Evolutionary conservation across 2,797 vertebrate species (phyloP).

Genomic region (Carapus acus): DNA sequence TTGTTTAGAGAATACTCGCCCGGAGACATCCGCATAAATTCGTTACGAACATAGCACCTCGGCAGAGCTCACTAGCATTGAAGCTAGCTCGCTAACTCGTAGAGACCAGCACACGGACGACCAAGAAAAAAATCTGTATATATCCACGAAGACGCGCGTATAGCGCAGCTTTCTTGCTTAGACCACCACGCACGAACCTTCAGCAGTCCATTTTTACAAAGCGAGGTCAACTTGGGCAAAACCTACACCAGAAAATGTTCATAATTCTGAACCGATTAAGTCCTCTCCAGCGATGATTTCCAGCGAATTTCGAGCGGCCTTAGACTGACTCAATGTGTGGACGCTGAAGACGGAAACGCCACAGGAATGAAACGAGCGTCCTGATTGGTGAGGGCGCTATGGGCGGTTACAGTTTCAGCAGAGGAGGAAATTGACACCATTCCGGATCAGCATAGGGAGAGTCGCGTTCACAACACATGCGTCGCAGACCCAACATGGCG

Average conservation of each 20-base stretch:
- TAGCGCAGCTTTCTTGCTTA: constrained; percentile 49
- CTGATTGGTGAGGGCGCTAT: constrained; percentile 58
- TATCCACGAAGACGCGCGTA: constrained; percentile 57
- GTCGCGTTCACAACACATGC: neutral
- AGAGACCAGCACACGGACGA: constrained; percentile 60
- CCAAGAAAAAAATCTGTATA: constrained; percentile 54
- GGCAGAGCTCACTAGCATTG: constrained; percentile 45
- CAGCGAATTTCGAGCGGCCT: constrained; percentile 73
- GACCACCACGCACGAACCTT: constrained; percentile 39
- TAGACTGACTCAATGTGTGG: constrained; percentile 65
- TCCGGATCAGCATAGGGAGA: constrained; percentile 53
- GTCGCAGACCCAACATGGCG: constrained; percentile 54
- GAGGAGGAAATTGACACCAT: constrained; percentile 66
- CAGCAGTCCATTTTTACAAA: constrained; percentile 42
- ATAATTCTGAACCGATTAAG: constrained; percentile 67
- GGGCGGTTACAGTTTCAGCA: constrained; percentile 52
- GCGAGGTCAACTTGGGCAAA: constrained; percentile 34
- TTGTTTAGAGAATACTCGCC: constrained; percentile 68
- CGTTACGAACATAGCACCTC: constrained; percentile 68
- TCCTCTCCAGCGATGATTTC: constrained; percentile 68
- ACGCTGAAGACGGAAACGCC: constrained; percentile 59
- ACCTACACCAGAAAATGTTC: constrained; percentile 61
- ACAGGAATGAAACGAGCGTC: constrained; percentile 43
- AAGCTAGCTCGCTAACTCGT: constrained; percentile 65
- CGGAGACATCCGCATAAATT: constrained; percentile 70